These are phyloP conservation scores for Mormyrus iriodes DNA, from an alignment of 2,113 vertebrate genomes.

Conservation along the genomic window DNA sequence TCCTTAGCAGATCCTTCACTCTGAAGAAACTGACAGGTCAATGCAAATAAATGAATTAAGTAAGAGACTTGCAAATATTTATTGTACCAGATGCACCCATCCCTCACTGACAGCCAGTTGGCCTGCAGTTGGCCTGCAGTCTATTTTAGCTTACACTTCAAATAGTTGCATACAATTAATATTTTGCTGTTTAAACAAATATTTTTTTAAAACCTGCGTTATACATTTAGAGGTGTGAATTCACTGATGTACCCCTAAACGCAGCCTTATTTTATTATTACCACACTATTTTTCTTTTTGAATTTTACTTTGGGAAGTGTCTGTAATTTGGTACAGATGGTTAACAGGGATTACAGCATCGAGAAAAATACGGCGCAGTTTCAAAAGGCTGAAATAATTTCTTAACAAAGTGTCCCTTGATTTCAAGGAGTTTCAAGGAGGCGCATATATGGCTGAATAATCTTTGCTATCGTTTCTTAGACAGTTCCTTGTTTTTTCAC, in stretches of 20 bases:
- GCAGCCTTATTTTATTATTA: background rate
- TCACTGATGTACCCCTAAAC: background rate
- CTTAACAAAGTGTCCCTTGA: background rate
- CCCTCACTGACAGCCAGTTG: background rate
- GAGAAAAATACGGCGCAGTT: background rate
- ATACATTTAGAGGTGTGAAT: background rate
- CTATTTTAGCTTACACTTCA: background rate
- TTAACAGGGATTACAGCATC: background rate
- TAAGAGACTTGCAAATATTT: background rate
- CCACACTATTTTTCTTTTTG: background rate
- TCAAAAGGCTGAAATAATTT: background rate
- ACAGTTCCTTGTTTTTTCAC: background rate
- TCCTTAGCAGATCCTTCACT: background rate
- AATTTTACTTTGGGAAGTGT: background rate
- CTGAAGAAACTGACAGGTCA: background rate
- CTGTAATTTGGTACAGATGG: background rate
- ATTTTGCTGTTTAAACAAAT: background rate
- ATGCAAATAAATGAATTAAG: background rate
- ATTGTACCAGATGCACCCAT: background rate
- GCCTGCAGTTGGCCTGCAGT: background rate
- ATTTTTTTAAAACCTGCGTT: background rate
- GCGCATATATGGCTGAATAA: background rate
- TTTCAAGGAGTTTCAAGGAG: background rate
- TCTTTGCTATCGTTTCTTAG: background rate
- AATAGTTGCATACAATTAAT: background rate